Percentiles rank a stretch among this genome's conserved stretches.
phyloP scores from a whole-genome alignment of 2,113 vertebrate species.

The Syngnathus typhle region DNA sequence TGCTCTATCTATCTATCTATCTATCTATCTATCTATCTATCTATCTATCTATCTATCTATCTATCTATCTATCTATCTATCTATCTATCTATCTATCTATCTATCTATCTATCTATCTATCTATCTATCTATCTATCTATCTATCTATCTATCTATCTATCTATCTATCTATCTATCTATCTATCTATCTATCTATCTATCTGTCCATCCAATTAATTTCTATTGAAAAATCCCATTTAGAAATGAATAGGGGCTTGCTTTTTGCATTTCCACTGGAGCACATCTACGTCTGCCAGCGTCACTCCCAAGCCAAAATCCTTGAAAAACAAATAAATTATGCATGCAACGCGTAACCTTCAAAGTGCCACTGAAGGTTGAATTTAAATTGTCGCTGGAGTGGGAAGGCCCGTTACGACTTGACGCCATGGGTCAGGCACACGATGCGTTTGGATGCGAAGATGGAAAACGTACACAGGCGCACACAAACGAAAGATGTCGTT shows the following conservation, averaged over 20 bases:
- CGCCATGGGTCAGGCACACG: neutral
- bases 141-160: neutral
- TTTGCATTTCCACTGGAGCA: neutral
- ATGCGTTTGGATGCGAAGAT: neutral
- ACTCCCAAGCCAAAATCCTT: constrained; percentile 7
- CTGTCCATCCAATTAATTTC: neutral
- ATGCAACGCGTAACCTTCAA: constrained; percentile 7
- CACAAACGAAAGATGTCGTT: neutral
- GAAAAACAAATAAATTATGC: constrained; percentile 11
- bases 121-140: neutral
- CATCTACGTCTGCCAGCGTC: neutral
- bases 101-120: neutral
- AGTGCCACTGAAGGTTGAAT: constrained; percentile 5
- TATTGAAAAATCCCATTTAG: neutral
- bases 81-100: too few species aligned
- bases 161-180: neutral
- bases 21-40: too few species aligned
- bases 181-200: neutral
- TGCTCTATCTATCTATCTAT: neutral
- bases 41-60: too few species aligned
- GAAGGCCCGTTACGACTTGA: neutral
- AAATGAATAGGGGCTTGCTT: neutral
- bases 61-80: too few species aligned
- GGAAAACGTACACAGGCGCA: neutral
- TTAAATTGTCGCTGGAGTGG: neutral